Base-by-base conservation (phyloP, 2,888 invertebrate species). In the Troides oblongomaculatus region DNA sequence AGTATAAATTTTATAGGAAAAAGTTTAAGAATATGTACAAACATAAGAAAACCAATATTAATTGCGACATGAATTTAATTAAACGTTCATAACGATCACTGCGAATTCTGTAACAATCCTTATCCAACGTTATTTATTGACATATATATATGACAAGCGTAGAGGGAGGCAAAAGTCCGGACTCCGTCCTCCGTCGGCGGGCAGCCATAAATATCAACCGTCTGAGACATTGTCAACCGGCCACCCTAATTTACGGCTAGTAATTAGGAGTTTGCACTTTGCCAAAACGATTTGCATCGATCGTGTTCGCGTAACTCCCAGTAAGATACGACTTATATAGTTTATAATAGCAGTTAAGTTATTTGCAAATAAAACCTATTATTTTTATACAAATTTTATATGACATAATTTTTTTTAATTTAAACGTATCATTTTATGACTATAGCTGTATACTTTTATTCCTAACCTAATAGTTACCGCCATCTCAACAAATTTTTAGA, bases 191-290 rank as follows among this genome's bases (percentile, higher is more conserved):
- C 71, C 72, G 75, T 78, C 81, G 81, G 74, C 80, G 84, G 79
- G 82, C 83, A 84, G 75, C 85, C 86, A 92, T 92, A 91, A 92
- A 92, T 91, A 91, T 89, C 85, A 84, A 78, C 85, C 87, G 90
- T 89, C 91, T 87, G 86, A 88, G 90, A 90, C 90, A 87, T 88
- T 91, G 91, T 92, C 91, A 92, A 90, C 90, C 87, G 89, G 82
- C 88, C 90, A 89, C 91, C 91, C 91, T 92, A 90, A 92, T 92
- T 90, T 92, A 92, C 90, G 88, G 88, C 89, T 82, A 84, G 90
- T 91, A 91, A 92, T 92, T 91, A 91, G 88, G 89, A 92, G 90
- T 91, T 92, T 91, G 92, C 92, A 92, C 91, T 91, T 88, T 92
- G 90, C 91, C 89, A 90, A 89, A 92, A 86, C 91, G 90, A 91